Percentiles rank a stretch among this genome's conserved stretches.
These are phyloP conservation scores for Atrichornis clamosus DNA, from an alignment of 2,113 vertebrate genomes.

Conservation along the genomic window DNA sequence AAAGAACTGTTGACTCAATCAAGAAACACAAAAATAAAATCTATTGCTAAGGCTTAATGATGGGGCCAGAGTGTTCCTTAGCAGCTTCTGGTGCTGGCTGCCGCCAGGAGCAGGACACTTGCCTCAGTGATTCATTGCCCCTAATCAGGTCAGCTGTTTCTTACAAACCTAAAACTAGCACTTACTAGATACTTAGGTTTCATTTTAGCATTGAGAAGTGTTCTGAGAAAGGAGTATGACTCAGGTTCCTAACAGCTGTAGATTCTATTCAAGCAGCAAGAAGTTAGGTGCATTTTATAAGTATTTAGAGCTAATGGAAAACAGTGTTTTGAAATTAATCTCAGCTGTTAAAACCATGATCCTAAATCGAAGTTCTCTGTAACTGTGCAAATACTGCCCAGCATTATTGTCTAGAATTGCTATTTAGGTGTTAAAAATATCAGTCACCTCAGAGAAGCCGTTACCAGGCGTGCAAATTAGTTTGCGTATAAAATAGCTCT, in stretches of 20 bases:
- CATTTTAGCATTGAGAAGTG: neutral
- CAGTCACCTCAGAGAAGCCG: neutral
- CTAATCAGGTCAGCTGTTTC: neutral
- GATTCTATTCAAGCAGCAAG: neutral
- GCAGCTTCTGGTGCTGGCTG: neutral
- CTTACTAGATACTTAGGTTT: neutral
- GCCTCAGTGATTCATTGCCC: neutral
- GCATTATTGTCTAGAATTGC: neutral
- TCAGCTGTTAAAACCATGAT: neutral
- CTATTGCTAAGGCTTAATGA: neutral
- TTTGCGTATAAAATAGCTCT: neutral
- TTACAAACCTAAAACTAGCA: neutral
- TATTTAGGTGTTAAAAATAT: neutral
- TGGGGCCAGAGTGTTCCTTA: neutral
- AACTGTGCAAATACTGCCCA: neutral
- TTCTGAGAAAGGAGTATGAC: neutral
- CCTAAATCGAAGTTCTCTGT: neutral
- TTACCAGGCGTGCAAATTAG: neutral
- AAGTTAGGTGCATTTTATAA: neutral
- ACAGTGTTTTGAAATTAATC: neutral
- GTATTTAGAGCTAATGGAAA: neutral
- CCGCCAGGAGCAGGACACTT: neutral
- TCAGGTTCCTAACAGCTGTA: neutral
- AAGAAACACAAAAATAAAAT: neutral
- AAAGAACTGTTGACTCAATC: neutral